Base-by-base conservation (phyloP, 2,113 vertebrate species). In the Sylvia atricapilla region DNA sequence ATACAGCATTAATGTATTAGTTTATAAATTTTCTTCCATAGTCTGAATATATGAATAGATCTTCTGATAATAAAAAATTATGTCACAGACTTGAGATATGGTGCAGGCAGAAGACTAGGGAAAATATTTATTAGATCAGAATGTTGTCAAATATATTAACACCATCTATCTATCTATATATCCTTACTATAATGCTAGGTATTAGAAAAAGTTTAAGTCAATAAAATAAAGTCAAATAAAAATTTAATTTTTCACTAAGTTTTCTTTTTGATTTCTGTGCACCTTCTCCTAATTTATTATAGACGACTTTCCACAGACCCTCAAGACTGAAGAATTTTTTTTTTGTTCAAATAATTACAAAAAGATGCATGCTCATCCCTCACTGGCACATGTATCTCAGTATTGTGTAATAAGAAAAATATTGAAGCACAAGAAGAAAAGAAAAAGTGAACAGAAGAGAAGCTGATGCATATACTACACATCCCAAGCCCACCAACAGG, bases 291-390 rank as follows among this genome's bases (percentile, higher is more conserved):
- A 37, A 69, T 83, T 85, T 82, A 72, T 59, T 56, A 14, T 24
- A 66, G 70, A 79, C 90, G 49, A 41, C 79, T 83, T 85, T 86
- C 90, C 85, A 96, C 90, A 94, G 94, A 93, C 94, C 89, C 78
- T 95, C 90, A 95, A 60, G 82, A 93, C 53, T 49, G 50, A 88
- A 27, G n/a, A 93, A 49, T 14, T 24, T 24, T 73, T 69, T 18
- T 81, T 75, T 76, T 66, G 25, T 46, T n/a, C 67, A 90, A 62
- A 46, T 3, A 82, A 35, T n/a, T 12, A 30, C 21, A 68, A 47
- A 83, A 74, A 83, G 6, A 28, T 25, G 70, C 64, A 52, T 44
- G 64, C 11, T 74, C 12, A 53, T 37, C 23, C 44, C 30, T 84
- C 0, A 0, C 24, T 75, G 24, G 56, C 24, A 82, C 30, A 17